These are phyloP conservation scores for Pomatorhinus ruficollis DNA, from an alignment of 2,113 vertebrate genomes.

Conservation along the genomic window DNA sequence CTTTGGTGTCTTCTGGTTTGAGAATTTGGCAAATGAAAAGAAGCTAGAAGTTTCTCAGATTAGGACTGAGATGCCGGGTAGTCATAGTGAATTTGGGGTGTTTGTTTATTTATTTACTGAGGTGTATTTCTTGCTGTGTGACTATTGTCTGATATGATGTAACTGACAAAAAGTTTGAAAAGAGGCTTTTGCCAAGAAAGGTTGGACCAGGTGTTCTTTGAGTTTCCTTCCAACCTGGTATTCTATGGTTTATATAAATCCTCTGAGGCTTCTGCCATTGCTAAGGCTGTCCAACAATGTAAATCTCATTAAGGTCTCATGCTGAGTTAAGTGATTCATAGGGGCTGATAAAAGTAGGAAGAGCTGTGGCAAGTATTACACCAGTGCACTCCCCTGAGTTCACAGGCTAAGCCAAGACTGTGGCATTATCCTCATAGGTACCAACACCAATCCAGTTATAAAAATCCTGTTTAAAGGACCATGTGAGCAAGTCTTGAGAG, in stretches of 20 bases:
- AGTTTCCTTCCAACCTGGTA: background rate
- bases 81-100: accelerated
- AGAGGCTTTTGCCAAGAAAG: background rate
- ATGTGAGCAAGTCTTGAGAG: background rate
- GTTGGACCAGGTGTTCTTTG: background rate
- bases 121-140: background rate
- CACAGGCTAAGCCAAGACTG: background rate
- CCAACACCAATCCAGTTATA: background rate
- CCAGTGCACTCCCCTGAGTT: background rate
- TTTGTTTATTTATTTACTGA: background rate
- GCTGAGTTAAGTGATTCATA: background rate
- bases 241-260: background rate
- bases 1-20: background rate
- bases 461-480: background rate
- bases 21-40: background rate
- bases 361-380: background rate
- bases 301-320: background rate
- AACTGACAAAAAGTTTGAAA: background rate
- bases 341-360: background rate
- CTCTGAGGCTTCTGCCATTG: background rate
- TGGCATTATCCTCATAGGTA: background rate
- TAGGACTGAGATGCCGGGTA: background rate
- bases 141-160: background rate
- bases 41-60: background rate
- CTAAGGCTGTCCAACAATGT: background rate